Base-by-base conservation (phyloP, 2,888 invertebrate species). In the Cancer borealis region DNA sequence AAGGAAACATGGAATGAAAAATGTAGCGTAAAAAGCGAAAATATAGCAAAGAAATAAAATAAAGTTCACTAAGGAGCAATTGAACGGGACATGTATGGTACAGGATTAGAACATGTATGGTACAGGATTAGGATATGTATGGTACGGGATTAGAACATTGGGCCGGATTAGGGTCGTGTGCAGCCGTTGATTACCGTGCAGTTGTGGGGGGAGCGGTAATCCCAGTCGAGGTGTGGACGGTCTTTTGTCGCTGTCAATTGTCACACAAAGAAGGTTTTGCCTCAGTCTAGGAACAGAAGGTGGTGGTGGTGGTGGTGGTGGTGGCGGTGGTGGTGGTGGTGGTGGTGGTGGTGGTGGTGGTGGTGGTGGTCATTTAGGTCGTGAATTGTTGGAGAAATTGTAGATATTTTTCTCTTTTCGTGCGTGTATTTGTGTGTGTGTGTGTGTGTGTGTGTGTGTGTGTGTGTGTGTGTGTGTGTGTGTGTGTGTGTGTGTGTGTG, bases 171-270 rank as follows among this genome's bases (percentile, higher is more conserved):
- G 39, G 10, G 45, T 79, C 39, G n/a, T 79, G 46, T 46, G n/a
- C 46, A 79, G 46, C 26, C 66, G 26, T 26, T 73, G 91, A 91
- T 91, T 91, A 91, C 91, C n/a, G n/a, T 5, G 30, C 79, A 47
- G 79, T 91, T 91, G 73, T 73, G 66, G 46, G 47, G 4, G n/a
- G n/a, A n/a, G 45, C n/a, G n/a, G 73, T 91, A 91, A 91, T 91
- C 91, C 79, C 3, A 46, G 79, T 10, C 46, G 91, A 91, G 79
- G 91, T 91, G 91, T 73, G 91, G 91, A 91, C 79, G 66, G 12
- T n/a, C 73, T 47, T 45, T 91, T 90, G 90, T 90, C 21, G 90
- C n/a, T 17, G 26, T 60, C 90, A 49, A 91, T 91, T 73, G 73
- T 45, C 45, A 14, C 45, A 46, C 66, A 39, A 39, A 17, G 66